Percentiles rank a stretch among this genome's conserved stretches.
Evolutionary conservation across 2,113 vertebrate genomes (phyloP).

Genomic region (Ursus arctos): DNA sequence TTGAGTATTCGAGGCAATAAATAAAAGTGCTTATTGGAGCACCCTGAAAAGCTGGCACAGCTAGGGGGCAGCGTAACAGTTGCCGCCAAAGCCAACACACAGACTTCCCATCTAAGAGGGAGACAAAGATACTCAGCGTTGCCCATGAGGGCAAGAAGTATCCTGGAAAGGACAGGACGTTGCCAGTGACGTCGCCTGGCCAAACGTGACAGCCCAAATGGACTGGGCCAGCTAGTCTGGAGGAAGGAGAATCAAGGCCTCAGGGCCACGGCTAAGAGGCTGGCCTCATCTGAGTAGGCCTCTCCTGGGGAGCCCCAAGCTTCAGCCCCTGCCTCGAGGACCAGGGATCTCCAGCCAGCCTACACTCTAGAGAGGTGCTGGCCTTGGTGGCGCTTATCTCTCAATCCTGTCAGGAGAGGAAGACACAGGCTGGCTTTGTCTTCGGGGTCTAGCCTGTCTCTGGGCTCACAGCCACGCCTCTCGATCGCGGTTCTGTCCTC

Average conservation of each 20-base stretch:
- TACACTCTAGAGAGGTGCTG: background rate
- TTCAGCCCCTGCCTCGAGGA: too few relatives aligned
- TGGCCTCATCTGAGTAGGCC: background rate
- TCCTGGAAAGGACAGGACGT: background rate
- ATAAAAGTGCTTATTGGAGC: background rate
- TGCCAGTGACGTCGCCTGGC: background rate
- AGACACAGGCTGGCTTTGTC: background rate
- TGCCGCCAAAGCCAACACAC: background rate
- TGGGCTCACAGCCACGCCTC: background rate
- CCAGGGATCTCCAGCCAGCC: background rate
- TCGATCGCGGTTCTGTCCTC: background rate
- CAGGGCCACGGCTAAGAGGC: fast-evolving
- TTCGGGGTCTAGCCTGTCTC: background rate
- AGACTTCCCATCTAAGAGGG: background rate
- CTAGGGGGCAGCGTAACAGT: background rate
- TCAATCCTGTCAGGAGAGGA: background rate
- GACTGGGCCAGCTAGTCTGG: fast-evolving
- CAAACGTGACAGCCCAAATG: background rate
- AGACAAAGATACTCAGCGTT: background rate
- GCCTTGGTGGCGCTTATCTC: background rate
- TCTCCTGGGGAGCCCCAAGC: background rate
- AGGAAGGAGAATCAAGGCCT: background rate
- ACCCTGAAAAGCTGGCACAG: background rate
- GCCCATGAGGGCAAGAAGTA: background rate
- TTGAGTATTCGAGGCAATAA: background rate